Evolutionary conservation across 35 echinoderm and acorn worm genomes (phyloP).

Genomic region (Diadema setosum): DNA sequence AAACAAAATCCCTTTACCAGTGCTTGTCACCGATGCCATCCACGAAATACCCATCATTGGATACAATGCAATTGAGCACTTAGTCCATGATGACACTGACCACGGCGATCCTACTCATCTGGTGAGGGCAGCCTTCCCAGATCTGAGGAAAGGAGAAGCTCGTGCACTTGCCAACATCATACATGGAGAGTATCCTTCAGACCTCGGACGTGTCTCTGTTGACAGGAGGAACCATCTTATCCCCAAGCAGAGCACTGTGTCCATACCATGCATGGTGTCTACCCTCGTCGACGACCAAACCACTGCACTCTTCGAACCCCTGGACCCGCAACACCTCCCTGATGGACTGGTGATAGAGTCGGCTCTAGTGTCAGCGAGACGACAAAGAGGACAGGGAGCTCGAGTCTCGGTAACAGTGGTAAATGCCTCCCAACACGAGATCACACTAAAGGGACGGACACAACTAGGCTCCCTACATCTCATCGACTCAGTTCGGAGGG

Average conservation of each 20-base stretch:
- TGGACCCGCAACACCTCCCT: neutral
- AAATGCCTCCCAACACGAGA: neutral
- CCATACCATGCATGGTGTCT: neutral
- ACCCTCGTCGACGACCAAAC: neutral
- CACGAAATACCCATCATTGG: neutral
- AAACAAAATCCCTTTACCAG: neutral
- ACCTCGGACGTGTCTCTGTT: neutral
- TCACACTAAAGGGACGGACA: neutral
- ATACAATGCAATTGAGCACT: neutral
- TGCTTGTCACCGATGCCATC: neutral
- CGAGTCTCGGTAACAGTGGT: neutral
- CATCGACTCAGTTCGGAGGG: neutral
- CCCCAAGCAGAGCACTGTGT: neutral
- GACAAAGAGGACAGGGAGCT: neutral
- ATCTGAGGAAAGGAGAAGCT: neutral
- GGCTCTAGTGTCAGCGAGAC: neutral
- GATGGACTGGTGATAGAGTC: neutral
- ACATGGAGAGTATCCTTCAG: neutral
- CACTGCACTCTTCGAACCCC: neutral
- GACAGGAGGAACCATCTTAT: neutral
- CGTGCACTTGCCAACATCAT: neutral
- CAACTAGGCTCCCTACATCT: neutral
- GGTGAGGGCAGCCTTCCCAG: neutral
- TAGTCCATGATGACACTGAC: neutral
- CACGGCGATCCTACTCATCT: neutral